Evolutionary conservation across 2,797 vertebrate genomes (phyloP).

Genomic region (Pangasius mekongensis): DNA sequence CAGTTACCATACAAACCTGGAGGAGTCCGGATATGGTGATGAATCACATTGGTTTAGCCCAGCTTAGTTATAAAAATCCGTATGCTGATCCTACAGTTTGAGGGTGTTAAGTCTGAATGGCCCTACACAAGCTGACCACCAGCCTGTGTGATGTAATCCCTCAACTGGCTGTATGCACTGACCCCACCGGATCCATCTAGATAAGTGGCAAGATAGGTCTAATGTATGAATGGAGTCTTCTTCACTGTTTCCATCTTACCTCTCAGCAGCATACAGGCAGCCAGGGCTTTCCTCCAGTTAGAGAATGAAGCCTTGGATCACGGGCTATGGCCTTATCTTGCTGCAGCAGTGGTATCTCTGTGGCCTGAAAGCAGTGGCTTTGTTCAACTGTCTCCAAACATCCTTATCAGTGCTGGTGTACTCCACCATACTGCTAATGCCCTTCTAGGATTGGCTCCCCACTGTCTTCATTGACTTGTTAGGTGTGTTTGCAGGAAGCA

Average conservation of each 20-base stretch:
- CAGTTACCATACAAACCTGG: neutral
- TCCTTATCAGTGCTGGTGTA: neutral
- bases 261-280: neutral
- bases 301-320: neutral
- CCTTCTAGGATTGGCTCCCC: neutral
- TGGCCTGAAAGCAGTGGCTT: neutral
- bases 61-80: neutral
- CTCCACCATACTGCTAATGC: neutral
- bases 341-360: neutral
- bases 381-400: neutral
- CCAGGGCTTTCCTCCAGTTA: neutral
- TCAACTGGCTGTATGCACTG: neutral
- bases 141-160: neutral
- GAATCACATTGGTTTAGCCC: neutral
- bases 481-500: conserved; percentile 9
- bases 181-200: neutral
- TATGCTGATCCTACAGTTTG: neutral
- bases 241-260: neutral
- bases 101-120: neutral
- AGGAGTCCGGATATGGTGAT: neutral
- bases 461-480: neutral
- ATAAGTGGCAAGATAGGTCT: neutral
- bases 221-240: neutral
- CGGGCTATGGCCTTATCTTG: neutral
- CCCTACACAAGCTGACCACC: neutral